phyloP scores from a whole-genome alignment of 1,140 invertebrate genomes.

The Platyura marginata region DNA sequence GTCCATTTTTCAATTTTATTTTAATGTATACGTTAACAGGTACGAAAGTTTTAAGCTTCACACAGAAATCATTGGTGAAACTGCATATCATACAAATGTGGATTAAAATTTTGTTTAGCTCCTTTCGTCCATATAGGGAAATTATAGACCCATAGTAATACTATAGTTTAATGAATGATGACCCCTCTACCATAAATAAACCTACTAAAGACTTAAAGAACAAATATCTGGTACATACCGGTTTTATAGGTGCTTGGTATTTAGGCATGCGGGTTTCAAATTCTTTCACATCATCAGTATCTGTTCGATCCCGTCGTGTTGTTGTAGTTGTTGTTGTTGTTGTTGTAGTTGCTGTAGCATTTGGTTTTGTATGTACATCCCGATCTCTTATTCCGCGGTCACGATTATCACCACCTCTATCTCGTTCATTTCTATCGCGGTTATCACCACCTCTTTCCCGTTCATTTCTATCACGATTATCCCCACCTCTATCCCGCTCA shows the following conservation, averaged over 20 bases:
- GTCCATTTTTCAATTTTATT: too few species aligned
- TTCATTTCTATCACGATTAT: conserved; percentile 4
- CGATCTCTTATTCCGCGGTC: neutral
- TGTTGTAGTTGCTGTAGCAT: neutral
- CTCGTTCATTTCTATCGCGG: neutral
- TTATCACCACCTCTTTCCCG: conserved; percentile 5
- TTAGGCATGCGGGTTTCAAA: neutral
- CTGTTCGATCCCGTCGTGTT: neutral
- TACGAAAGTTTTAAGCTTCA: too few species aligned
- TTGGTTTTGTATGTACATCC: neutral
- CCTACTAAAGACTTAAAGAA: neutral
- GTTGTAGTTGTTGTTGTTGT: neutral
- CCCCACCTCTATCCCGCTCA: conserved; percentile 4
- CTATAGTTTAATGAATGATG: neutral
- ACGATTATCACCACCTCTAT: neutral
- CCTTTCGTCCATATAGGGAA: neutral
- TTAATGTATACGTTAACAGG: too few species aligned
- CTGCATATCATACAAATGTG: too few species aligned
- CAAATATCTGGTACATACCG: neutral
- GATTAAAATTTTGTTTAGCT: neutral
- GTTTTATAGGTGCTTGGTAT: neutral
- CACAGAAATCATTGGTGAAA: too few species aligned
- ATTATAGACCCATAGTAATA: neutral
- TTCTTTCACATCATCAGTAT: neutral
- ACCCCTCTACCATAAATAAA: neutral